Conservation (phyloP, 2,797 vertebrate species). For the Lacerta bilineata region DNA sequence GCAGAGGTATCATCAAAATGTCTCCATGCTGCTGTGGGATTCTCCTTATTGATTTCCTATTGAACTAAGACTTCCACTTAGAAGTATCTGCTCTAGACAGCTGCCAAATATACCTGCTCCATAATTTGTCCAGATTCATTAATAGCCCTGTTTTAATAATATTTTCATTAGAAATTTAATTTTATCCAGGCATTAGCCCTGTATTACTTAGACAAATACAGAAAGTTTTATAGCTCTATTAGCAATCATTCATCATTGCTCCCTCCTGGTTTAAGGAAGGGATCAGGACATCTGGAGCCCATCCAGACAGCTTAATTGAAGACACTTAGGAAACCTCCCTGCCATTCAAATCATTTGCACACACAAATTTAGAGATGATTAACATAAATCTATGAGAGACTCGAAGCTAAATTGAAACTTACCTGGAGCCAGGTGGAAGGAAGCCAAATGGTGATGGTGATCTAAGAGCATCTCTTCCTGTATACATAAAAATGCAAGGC, state of each 20-base stretch:
- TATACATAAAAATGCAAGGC: too few relatives aligned
- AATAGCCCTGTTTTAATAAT: conserved; percentile 71
- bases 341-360: conserved; percentile 61
- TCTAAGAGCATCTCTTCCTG: too few relatives aligned
- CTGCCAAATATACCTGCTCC: conserved; percentile 69
- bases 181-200: conserved; percentile 71
- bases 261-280: conserved; percentile 66
- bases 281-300: conserved; percentile 67
- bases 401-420: conserved; percentile 34
- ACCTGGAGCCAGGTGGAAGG: conserved; percentile 16
- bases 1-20: not conserved
- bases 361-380: conserved; percentile 68
- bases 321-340: conserved; percentile 61
- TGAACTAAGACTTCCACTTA: conserved; percentile 58
- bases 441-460: not conserved
- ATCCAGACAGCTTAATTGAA: conserved; percentile 70
- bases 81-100: conserved; percentile 67
- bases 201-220: conserved; percentile 78
- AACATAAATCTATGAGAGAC: conserved; percentile 61
- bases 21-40: conserved; percentile 31
- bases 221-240: conserved; percentile 67
- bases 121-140: conserved; percentile 69
- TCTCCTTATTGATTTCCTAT: conserved; percentile 70
- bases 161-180: conserved; percentile 76
- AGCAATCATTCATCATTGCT: conserved; percentile 72